Evolutionary conservation across 1,140 invertebrate genomes (phyloP).

Genomic region (Zelostemma sp.): DNA sequence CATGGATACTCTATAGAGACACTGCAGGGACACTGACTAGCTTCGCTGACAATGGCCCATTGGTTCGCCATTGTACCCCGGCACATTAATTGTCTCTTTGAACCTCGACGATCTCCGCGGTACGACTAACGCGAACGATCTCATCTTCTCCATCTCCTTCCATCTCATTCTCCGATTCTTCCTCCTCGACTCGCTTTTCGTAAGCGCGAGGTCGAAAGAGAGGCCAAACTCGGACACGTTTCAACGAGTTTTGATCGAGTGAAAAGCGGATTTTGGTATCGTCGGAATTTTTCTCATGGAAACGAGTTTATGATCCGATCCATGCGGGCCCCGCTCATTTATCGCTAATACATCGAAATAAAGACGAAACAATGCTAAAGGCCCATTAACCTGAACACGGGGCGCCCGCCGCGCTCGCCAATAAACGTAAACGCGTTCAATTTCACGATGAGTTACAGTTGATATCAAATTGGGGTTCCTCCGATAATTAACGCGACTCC

Average conservation of each 20-base stretch:
- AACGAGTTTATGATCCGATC: slow-evolving; percentile 32
- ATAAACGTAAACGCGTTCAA: slow-evolving; percentile 59
- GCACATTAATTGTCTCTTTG: slow-evolving; percentile 19
- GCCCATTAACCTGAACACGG: slow-evolving; percentile 52
- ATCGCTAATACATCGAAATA: slow-evolving; percentile 38
- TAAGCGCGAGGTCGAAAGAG: too few relatives aligned
- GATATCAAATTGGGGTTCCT: slow-evolving; percentile 39
- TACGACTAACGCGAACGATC: not conserved
- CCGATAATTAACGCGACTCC: slow-evolving; percentile 47
- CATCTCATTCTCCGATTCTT: slow-evolving; percentile 4
- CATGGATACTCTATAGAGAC: slow-evolving; percentile 20
- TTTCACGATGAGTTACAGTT: slow-evolving; percentile 50
- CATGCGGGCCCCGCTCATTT: slow-evolving; percentile 28
- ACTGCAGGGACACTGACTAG: slow-evolving; percentile 26
- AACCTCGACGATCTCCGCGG: not conserved
- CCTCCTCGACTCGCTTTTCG: not conserved
- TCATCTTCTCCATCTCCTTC: slow-evolving; percentile 14
- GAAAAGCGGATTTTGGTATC: too few relatives aligned
- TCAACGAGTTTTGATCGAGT: too few relatives aligned
- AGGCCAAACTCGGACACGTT: too few relatives aligned
- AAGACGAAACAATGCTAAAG: slow-evolving; percentile 44
- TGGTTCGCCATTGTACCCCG: slow-evolving; percentile 20
- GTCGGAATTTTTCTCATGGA: slow-evolving; percentile 15
- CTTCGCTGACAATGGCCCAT: slow-evolving; percentile 25
- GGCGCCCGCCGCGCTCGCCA: slow-evolving; percentile 64